A percentile compares a stretch with the other conserved stretches of the same genome.
Conservation (phyloP, 2,888 invertebrate species). For the Sphecodes monilicornis region DNA sequence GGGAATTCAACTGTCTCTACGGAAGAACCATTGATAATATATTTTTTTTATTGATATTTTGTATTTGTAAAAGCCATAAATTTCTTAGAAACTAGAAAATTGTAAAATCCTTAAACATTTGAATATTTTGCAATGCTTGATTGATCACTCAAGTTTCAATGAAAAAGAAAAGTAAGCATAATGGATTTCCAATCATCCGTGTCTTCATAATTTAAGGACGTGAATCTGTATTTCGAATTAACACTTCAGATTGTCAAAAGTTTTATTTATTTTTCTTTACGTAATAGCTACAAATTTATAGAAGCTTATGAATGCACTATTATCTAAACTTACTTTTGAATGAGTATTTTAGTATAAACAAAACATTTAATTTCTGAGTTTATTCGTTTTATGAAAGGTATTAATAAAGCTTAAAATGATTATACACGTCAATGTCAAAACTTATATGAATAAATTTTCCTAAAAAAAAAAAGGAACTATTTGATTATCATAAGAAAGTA, state of each 20-base stretch:
- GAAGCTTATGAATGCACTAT: not conserved
- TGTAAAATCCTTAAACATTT: not conserved
- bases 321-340: constrained; percentile 1
- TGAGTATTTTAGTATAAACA: not conserved
- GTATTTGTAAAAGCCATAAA: not conserved
- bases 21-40: constrained; percentile 46
- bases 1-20: constrained; percentile 51
- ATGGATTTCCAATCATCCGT: constrained; percentile 2
- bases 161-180: not conserved
- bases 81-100: not conserved
- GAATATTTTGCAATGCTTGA: constrained; percentile 15
- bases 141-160: constrained; percentile 2
- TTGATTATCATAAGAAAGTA: constrained; percentile 17
- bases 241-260: not conserved
- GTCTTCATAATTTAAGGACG: not conserved
- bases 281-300: not conserved
- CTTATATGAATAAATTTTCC: constrained; percentile 10
- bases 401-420: not conserved
- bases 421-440: not conserved
- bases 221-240: constrained; percentile 10
- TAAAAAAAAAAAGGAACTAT: not conserved
- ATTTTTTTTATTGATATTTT: constrained; percentile 15
- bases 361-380: not conserved
- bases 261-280: constrained; percentile 20
- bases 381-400: not conserved